Percentiles rank a stretch among this genome's conserved stretches.
Evolutionary conservation across 2,797 vertebrate species (phyloP).

Genomic region (Hirundo rustica): DNA sequence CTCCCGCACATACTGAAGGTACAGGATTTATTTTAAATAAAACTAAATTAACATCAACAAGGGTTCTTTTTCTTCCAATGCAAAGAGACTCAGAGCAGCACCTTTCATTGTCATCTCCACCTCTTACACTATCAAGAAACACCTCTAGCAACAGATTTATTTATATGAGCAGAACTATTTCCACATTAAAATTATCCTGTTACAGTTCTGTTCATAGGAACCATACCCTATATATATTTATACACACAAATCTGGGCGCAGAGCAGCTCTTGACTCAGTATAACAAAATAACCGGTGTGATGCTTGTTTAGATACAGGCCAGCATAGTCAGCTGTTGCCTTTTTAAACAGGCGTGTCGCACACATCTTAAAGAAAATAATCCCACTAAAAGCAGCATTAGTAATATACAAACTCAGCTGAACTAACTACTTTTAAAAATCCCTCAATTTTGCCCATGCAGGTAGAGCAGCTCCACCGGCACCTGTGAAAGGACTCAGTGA

Average conservation of each 20-base stretch:
- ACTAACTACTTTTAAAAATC: not conserved
- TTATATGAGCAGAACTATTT: not conserved
- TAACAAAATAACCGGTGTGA: not conserved
- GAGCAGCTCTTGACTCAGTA: not conserved
- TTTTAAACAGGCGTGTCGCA: not conserved
- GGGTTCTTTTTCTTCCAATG: not conserved
- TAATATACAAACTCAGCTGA: not conserved
- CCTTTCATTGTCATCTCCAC: not conserved
- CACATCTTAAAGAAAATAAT: not conserved
- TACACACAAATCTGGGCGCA: not conserved
- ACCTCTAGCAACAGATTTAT: not conserved
- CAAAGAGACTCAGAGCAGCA: not conserved
- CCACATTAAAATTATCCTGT: not conserved
- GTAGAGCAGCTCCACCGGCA: not conserved
- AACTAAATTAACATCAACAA: not conserved
- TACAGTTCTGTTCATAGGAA: not conserved
- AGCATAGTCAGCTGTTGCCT: not conserved
- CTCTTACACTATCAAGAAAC: not conserved
- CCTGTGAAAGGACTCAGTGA: not conserved
- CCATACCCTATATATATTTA: not conserved
- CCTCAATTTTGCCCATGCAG: not conserved
- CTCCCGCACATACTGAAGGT: not conserved
- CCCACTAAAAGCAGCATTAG: not conserved
- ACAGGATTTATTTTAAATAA: rapidly evolving
- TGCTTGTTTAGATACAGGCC: not conserved